Conservation (phyloP, 2,797 vertebrate genomes). For the Remorina albescens region DNA sequence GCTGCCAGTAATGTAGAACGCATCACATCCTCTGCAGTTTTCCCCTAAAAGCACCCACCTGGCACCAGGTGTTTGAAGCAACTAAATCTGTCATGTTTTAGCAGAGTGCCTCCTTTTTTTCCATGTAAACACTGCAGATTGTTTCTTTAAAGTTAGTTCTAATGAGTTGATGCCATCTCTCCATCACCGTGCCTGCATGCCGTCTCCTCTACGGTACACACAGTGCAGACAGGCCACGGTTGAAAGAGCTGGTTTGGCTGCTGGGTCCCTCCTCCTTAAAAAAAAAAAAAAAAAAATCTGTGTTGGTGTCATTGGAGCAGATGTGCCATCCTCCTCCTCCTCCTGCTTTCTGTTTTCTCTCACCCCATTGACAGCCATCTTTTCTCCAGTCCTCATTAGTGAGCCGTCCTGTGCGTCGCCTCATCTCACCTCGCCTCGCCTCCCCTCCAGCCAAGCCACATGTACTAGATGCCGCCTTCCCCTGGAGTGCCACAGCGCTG, state of each 20-base stretch:
- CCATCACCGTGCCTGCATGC: slow-evolving; percentile 56
- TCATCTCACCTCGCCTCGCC: slow-evolving; percentile 28
- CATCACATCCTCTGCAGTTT: slow-evolving; percentile 63
- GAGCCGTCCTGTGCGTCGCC: slow-evolving; percentile 28
- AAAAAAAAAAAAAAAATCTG: too few relatives aligned
- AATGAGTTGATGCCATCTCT: slow-evolving; percentile 45
- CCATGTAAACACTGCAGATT: slow-evolving; percentile 53
- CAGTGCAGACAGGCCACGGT: slow-evolving; percentile 48
- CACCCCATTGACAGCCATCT: slow-evolving; percentile 35
- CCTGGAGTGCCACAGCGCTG: slow-evolving; percentile 52
- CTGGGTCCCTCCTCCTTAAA: not conserved
- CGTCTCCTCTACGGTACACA: slow-evolving; percentile 59
- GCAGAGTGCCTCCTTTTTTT: slow-evolving; percentile 40
- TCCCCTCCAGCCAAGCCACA: slow-evolving; percentile 42
- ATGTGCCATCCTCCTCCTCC: slow-evolving; percentile 18
- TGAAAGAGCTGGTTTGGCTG: slow-evolving; percentile 43
- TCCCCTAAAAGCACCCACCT: slow-evolving; percentile 54
- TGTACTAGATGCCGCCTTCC: slow-evolving; percentile 43
- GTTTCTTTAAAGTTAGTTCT: slow-evolving; percentile 38
- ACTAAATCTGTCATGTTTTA: slow-evolving; percentile 72
- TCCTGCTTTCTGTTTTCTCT: slow-evolving; percentile 24
- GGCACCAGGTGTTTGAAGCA: slow-evolving; percentile 58
- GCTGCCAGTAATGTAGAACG: slow-evolving; percentile 47
- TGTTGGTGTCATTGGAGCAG: slow-evolving; percentile 47
- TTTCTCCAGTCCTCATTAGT: slow-evolving; percentile 48